phyloP scores from a whole-genome alignment of 2,113 vertebrate species.

The Stictonetta naevosa region DNA sequence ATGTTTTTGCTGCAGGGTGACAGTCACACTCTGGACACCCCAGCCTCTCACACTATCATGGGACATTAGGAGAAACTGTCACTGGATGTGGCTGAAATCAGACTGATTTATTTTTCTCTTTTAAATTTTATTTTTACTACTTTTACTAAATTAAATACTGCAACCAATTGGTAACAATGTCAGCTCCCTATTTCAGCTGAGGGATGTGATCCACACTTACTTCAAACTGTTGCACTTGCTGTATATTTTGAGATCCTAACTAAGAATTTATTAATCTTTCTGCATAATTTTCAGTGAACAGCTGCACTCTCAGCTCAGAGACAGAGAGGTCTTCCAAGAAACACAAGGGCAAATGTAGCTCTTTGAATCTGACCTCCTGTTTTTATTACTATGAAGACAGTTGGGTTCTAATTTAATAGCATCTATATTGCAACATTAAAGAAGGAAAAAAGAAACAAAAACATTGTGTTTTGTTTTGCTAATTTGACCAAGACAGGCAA shows the following conservation, averaged over 20 bases:
- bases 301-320: constrained; percentile 73
- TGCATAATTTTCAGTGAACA: constrained; percentile 71
- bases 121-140: not conserved
- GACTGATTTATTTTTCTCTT: not conserved
- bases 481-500: not conserved
- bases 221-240: not conserved
- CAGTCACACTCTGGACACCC: not conserved
- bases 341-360: constrained; percentile 49
- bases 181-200: not conserved
- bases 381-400: constrained; percentile 39
- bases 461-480: not conserved
- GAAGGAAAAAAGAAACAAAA: not conserved
- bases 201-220: not conserved
- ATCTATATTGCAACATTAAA: constrained; percentile 1
- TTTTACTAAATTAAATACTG: not conserved
- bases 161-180: not conserved
- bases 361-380: constrained; percentile 54
- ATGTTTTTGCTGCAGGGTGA: constrained; percentile 20
- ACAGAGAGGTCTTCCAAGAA: constrained; percentile 77
- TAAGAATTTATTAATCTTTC: constrained; percentile 53
- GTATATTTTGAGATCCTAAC: constrained; percentile 2
- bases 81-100: not conserved
- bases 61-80: not conserved
- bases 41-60: not conserved
- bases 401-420: constrained; percentile 27